These are phyloP conservation scores for Coleophora flavipennella DNA, from an alignment of 2,888 invertebrate genomes.

Conservation along the genomic window DNA sequence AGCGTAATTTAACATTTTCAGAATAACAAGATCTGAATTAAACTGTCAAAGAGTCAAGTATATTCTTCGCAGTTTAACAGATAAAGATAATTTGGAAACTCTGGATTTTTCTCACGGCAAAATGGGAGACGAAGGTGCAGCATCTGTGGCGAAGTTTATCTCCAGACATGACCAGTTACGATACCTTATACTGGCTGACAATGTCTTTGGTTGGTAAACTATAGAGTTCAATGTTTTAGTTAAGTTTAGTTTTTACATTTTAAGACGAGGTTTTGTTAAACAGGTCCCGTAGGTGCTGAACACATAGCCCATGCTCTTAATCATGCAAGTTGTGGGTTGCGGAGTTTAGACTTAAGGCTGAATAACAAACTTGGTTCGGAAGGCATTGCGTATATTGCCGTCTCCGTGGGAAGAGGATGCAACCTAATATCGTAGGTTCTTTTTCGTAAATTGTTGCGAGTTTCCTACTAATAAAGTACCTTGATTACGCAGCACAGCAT, in stretches of 20 bases:
- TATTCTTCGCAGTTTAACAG: conserved; percentile 51
- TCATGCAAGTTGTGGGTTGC: conserved; percentile 47
- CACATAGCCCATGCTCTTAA: conserved; percentile 52
- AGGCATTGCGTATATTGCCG: conserved; percentile 57
- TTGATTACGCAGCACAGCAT: too few species aligned
- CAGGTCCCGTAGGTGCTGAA: conserved; percentile 56
- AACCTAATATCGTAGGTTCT: conserved; percentile 50
- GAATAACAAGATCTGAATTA: conserved; percentile 60
- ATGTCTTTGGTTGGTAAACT: conserved; percentile 54
- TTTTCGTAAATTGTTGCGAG: too few species aligned
- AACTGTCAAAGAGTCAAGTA: conserved; percentile 60
- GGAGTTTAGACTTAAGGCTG: conserved; percentile 52
- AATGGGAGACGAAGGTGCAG: conserved; percentile 73
- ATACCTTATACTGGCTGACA: conserved; percentile 65
- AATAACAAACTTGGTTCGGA: conserved; percentile 58
- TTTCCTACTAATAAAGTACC: too few species aligned
- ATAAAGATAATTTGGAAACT: conserved; percentile 56
- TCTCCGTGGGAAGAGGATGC: conserved; percentile 62
- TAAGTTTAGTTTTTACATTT: neutral
- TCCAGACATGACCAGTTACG: conserved; percentile 56
- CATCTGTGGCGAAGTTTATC: conserved; percentile 73
- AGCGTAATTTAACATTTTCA: conserved; percentile 19
- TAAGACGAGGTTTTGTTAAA: neutral
- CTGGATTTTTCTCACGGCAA: conserved; percentile 78
- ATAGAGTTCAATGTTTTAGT: too few species aligned